phyloP scores from a whole-genome alignment of 1,140 invertebrate species.

The Agrilus planipennis region DNA sequence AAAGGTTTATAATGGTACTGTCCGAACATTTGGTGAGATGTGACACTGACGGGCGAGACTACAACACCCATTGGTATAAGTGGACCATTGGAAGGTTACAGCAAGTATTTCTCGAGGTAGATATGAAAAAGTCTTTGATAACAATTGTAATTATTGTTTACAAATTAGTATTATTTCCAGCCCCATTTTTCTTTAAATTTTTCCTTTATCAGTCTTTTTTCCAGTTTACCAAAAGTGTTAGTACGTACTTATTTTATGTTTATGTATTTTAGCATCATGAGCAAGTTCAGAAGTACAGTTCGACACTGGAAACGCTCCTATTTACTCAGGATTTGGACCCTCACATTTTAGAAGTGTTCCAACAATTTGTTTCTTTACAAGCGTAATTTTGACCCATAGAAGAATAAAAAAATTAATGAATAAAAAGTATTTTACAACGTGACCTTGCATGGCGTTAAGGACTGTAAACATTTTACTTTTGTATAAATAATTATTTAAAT shows the following conservation, averaged over 20 bases:
- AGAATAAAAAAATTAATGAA: no score
- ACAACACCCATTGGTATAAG: constrained; percentile 92
- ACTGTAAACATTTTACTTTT: no score
- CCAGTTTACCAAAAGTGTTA: neutral
- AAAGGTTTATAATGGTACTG: constrained; percentile 96
- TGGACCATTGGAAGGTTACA: constrained; percentile 91
- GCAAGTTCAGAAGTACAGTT: constrained; percentile 95
- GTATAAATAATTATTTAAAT: no score
- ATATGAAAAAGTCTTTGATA: no score
- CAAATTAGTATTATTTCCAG: no score
- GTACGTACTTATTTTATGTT: constrained; percentile 6
- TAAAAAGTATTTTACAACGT: no score
- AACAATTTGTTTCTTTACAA: constrained; percentile 82
- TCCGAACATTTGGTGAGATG: constrained; percentile 90
- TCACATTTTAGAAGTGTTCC: constrained; percentile 93
- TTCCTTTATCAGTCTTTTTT: no score
- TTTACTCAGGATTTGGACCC: constrained; percentile 94
- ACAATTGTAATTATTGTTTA: no score
- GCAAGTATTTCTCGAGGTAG: constrained; percentile 90
- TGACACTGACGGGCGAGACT: constrained; percentile 86
- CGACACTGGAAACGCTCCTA: constrained; percentile 84
- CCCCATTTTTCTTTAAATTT: no score
- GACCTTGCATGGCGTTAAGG: no score
- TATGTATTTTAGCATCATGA: constrained; percentile 76
- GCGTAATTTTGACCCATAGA: no score